Percentiles rank a stretch among this genome's conserved stretches.
These are phyloP conservation scores for Hylomyscus alleni DNA, from an alignment of 2,797 vertebrate genomes.

Conservation along the genomic window DNA sequence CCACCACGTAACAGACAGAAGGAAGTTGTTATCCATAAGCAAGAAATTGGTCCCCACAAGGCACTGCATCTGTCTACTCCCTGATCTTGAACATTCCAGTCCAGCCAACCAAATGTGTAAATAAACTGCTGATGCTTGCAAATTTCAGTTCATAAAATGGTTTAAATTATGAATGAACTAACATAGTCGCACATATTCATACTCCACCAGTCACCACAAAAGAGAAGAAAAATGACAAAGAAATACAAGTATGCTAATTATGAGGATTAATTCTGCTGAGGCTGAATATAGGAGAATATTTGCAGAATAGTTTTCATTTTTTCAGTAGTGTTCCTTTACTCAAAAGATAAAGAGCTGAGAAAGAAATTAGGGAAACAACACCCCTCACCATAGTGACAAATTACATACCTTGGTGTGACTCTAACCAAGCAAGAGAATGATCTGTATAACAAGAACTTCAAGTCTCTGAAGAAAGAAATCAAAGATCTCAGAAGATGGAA, in stretches of 20 bases:
- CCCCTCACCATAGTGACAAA: too few species aligned
- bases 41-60: background rate
- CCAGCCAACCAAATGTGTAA: background rate
- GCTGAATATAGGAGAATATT: background rate
- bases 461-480: too few species aligned
- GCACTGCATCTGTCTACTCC: background rate
- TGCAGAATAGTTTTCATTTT: background rate
- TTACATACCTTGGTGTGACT: too few species aligned
- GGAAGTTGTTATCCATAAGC: background rate
- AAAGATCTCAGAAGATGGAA: too few species aligned
- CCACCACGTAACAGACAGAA: background rate
- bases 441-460: too few species aligned
- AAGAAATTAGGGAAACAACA: too few species aligned
- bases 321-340: too few species aligned
- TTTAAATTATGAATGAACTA: background rate
- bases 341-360: too few species aligned
- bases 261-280: background rate
- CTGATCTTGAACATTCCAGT: background rate
- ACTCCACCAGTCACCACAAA: background rate
- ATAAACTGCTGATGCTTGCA: background rate
- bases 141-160: background rate
- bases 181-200: background rate
- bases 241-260: background rate
- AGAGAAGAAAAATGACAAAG: conserved; percentile 7
- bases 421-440: too few species aligned